Percentiles rank a stretch among this genome's conserved stretches.
Evolutionary conservation across 2,113 vertebrate genomes (phyloP).

Genomic region (Ceyx margarethae): DNA sequence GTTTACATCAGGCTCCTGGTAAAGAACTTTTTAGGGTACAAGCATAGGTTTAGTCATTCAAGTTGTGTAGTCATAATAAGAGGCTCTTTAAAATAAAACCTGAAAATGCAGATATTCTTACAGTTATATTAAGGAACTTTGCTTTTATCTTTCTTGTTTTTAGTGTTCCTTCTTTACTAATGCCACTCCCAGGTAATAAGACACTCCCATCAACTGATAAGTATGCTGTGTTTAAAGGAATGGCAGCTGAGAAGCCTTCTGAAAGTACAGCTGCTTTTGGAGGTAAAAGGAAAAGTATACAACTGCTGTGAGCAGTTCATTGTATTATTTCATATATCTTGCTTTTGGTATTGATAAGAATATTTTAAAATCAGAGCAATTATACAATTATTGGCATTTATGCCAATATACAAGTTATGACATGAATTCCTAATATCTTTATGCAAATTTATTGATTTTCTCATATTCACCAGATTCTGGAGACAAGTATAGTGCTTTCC

Average conservation of each 20-base stretch:
- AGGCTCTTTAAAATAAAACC: not conserved
- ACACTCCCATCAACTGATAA: constrained; percentile 82
- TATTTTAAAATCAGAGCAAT: not conserved
- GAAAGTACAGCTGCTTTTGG: constrained; percentile 80
- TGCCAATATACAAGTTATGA: not conserved
- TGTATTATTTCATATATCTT: not conserved
- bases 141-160: constrained; percentile 47
- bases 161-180: constrained; percentile 86
- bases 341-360: not conserved
- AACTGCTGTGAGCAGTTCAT: not conserved
- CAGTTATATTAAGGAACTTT: not conserved
- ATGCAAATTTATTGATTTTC: constrained; percentile 35
- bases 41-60: not conserved
- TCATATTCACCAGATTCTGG: constrained; percentile 75
- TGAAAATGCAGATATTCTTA: not conserved
- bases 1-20: not conserved
- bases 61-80: not conserved
- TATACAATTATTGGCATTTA: not conserved
- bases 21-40: not conserved
- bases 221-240: constrained; percentile 94
- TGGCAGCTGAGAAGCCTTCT: constrained; percentile 83
- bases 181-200: constrained; percentile 86
- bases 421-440: not conserved
- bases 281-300: constrained; percentile 77
- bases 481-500: constrained; percentile 96